Conservation (phyloP, 2,888 invertebrate species). For the Dicyrtoma fusca region DNA sequence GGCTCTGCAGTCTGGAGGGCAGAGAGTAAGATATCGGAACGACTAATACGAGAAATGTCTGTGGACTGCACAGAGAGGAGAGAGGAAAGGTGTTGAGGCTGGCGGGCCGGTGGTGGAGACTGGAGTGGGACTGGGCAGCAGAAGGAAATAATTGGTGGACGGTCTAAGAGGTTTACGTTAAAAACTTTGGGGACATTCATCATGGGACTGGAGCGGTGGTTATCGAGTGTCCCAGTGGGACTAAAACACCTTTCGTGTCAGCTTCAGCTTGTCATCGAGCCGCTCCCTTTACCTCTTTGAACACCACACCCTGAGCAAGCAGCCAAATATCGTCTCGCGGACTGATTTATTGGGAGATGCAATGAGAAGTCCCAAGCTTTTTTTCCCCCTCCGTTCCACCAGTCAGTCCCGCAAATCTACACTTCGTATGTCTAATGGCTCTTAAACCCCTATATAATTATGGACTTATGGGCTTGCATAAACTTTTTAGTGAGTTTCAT, state of each 20-base stretch:
- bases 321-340: conserved; percentile 47
- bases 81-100: neutral
- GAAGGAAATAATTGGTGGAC: conserved; percentile 31
- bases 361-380: conserved; percentile 23
- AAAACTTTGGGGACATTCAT: conserved; percentile 32
- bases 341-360: conserved; percentile 54
- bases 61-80: neutral
- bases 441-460: conserved; percentile 43
- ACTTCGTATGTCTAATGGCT: conserved; percentile 39
- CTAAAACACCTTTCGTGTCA: conserved; percentile 55
- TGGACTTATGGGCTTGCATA: conserved; percentile 47
- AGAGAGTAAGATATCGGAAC: neutral
- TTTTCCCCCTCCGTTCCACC: conserved; percentile 1
- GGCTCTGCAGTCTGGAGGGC: neutral
- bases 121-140: neutral
- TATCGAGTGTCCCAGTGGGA: conserved; percentile 36
- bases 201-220: conserved; percentile 28
- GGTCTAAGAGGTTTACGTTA: conserved; percentile 26
- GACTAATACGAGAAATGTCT: neutral
- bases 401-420: conserved; percentile 15
- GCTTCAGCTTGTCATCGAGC: conserved; percentile 50
- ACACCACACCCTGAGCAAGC: conserved; percentile 51
- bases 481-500: conserved; percentile 40
- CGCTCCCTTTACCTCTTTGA: conserved; percentile 45
- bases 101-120: neutral